Percentiles rank a stretch among this genome's conserved stretches.
These are phyloP conservation scores for Lophius americanus DNA, from an alignment of 2,797 vertebrate genomes.

Conservation along the genomic window DNA sequence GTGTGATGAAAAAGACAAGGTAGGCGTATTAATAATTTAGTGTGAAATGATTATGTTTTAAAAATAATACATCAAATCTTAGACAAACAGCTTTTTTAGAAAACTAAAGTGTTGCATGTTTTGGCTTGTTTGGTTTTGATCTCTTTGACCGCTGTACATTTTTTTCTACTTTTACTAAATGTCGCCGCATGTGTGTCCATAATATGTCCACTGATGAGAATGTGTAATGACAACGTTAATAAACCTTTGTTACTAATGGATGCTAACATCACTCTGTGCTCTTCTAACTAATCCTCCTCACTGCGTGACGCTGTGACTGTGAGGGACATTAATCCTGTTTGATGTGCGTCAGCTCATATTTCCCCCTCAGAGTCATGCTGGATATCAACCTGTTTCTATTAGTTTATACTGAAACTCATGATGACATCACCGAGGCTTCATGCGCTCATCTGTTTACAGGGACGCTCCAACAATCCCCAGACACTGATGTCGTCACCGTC, in stretches of 20 bases:
- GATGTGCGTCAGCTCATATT: constrained; percentile 23
- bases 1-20: background rate
- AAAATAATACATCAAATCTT: background rate
- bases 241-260: constrained; percentile 28
- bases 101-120: background rate
- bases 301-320: background rate
- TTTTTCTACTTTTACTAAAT: constrained; percentile 4
- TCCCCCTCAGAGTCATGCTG: constrained; percentile 21
- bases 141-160: background rate
- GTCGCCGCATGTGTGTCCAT: background rate
- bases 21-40: background rate
- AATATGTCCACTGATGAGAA: background rate
- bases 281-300: background rate
- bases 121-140: background rate
- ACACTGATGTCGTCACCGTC: too few species aligned
- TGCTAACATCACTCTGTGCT: constrained; percentile 7
- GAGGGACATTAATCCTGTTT: constrained; percentile 16
- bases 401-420: constrained; percentile 28
- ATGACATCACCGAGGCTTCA: background rate
- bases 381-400: constrained; percentile 28
- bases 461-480: too few species aligned
- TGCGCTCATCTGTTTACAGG: too few species aligned
- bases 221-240: constrained; percentile 21
- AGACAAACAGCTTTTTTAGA: background rate
- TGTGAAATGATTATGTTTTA: background rate